These are phyloP conservation scores for Macrophya alboannulata DNA, from an alignment of 2,888 invertebrate genomes.

Conservation along the genomic window DNA sequence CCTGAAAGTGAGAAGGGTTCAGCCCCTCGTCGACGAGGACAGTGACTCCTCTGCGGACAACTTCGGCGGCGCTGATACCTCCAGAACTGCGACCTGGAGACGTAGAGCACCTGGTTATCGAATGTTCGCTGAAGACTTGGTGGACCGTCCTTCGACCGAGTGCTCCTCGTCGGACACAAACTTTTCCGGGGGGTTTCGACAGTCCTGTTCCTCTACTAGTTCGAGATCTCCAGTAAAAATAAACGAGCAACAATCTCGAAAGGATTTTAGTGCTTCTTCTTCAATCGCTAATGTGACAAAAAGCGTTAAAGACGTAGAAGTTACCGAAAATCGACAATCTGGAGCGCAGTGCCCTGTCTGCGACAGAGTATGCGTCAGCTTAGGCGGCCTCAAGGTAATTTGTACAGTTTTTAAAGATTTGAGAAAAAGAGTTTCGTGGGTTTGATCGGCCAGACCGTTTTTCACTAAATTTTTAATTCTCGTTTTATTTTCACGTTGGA, in stretches of 20 bases:
- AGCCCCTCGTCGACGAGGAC: neutral
- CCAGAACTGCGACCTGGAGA: neutral
- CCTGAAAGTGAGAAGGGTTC: constrained; percentile 8
- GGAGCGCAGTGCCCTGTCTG: constrained; percentile 18
- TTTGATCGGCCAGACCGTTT: neutral
- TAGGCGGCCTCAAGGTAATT: neutral
- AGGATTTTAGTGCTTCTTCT: neutral
- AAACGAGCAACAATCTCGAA: neutral
- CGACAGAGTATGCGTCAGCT: neutral
- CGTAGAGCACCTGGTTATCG: neutral
- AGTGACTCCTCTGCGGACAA: neutral
- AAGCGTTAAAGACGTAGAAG: neutral
- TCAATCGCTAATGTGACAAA: neutral
- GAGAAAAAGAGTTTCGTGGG: neutral
- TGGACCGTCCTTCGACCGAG: neutral
- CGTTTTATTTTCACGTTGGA: neutral
- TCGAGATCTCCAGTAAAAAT: neutral
- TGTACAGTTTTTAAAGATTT: neutral
- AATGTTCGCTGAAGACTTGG: neutral
- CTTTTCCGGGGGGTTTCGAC: neutral
- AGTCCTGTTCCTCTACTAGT: neutral
- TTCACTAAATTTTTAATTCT: neutral
- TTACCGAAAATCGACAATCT: neutral
- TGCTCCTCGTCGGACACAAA: neutral
- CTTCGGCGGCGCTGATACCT: neutral